phyloP scores from a whole-genome alignment of 2,888 invertebrate species.

The Platycheirus albimanus region DNA sequence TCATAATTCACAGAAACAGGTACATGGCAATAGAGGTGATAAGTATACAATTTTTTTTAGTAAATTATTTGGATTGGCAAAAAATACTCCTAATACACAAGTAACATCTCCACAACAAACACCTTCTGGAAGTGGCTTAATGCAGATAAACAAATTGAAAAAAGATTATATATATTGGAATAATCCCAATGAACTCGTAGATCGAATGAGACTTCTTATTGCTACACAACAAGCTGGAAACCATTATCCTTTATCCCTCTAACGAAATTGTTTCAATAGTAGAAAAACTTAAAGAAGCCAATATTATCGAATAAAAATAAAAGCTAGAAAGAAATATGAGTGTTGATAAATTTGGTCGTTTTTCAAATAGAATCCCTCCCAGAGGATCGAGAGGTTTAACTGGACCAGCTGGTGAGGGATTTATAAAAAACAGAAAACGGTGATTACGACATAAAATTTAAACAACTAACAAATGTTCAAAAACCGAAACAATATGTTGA shows the following conservation, averaged over 20 bases:
- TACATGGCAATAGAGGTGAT: conserved; percentile 27
- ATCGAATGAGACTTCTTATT: conserved; percentile 75
- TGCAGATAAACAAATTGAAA: conserved; percentile 23
- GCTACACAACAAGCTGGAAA: conserved; percentile 53
- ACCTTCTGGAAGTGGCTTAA: conserved; percentile 11
- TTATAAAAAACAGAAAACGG: neutral
- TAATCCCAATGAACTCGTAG: too few species aligned
- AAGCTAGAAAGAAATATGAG: too few species aligned
- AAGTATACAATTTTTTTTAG: conserved; percentile 41
- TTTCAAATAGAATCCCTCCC: too few species aligned
- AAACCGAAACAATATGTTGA: too few species aligned
- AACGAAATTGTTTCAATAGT: conserved; percentile 60
- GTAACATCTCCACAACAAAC: neutral
- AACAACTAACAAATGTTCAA: neutral
- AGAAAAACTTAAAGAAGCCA: too few species aligned
- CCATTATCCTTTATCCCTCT: conserved; percentile 42
- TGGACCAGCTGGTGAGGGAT: neutral
- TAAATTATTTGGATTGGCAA: conserved; percentile 15
- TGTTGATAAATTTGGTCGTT: too few species aligned
- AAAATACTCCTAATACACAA: neutral
- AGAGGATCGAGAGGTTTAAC: neutral
- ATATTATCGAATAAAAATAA: too few species aligned
- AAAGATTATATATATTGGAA: too few species aligned
- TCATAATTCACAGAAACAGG: conserved; percentile 33
- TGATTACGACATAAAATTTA: neutral